Percentiles rank a stretch among this genome's conserved stretches.
Conservation (phyloP, 2,888 invertebrate species). For the Trimorus sp. region DNA sequence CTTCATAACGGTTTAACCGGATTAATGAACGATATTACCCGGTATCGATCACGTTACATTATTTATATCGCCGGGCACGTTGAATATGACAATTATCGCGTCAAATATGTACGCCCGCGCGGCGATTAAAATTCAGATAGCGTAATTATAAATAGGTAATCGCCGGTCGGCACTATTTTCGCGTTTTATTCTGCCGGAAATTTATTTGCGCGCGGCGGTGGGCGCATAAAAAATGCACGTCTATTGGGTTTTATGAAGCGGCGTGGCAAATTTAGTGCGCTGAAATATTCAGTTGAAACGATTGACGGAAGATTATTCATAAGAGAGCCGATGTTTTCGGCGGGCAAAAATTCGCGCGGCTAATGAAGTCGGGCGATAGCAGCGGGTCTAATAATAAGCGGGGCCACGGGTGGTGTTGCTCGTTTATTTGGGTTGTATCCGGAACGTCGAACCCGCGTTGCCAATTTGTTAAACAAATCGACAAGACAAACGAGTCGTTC, state of each 20-base stretch:
- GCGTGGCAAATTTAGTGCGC: no score
- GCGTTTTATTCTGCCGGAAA: constrained; percentile 11
- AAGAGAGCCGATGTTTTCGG: no score
- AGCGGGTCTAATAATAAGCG: no score
- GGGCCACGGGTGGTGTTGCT: no score
- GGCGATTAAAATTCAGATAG: constrained; percentile 15
- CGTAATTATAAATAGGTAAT: constrained; percentile 25
- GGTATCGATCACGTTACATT: constrained; percentile 31
- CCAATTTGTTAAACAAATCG: no score
- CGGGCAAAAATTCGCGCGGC: no score
- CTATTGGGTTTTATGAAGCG: not conserved
- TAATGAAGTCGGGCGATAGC: no score
- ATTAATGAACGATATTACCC: constrained; percentile 24
- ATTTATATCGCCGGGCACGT: constrained; percentile 16
- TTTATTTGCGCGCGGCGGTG: not conserved
- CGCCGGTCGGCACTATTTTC: constrained; percentile 5
- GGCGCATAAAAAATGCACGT: not conserved
- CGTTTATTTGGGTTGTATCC: no score
- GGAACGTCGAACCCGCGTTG: no score
- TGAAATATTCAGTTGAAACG: no score
- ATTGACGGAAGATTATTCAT: no score
- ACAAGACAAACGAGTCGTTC: no score
- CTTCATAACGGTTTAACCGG: constrained; percentile 30
- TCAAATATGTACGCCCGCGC: constrained; percentile 19
- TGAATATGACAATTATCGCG: constrained; percentile 24